Conservation (phyloP, 2,797 vertebrate genomes). For the Calcarius lapponicus region DNA sequence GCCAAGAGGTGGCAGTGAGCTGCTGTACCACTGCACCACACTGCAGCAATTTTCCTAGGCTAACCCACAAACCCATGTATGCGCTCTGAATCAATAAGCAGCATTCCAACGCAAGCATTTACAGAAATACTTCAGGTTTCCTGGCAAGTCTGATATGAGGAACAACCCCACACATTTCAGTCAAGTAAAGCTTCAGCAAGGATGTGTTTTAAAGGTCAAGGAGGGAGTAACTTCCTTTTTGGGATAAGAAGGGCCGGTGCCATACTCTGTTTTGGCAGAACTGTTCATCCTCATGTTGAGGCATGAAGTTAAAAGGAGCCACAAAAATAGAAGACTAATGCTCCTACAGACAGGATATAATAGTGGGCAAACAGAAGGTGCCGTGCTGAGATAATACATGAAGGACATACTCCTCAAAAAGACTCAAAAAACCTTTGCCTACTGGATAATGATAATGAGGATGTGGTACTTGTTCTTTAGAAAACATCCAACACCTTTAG, state of each 20-base stretch:
- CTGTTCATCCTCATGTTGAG: neutral
- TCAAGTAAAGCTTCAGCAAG: neutral
- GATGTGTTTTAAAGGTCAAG: slow-evolving; percentile 1
- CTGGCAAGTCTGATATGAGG: neutral
- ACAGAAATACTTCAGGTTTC: neutral
- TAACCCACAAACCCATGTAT: neutral
- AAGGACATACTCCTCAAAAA: neutral
- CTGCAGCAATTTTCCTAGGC: slow-evolving; percentile 49
- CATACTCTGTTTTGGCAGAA: neutral
- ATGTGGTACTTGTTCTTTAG: neutral
- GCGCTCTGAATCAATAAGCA: slow-evolving; percentile 31
- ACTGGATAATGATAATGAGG: neutral
- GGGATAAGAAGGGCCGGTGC: neutral
- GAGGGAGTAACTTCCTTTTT: neutral
- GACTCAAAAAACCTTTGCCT: neutral
- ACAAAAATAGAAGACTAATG: neutral
- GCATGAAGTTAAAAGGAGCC: neutral
- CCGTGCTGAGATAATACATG: neutral
- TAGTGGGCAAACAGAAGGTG: neutral
- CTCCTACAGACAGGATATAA: neutral
- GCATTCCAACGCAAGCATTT: neutral
- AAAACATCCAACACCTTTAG: neutral
- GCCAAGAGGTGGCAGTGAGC: slow-evolving; percentile 47
- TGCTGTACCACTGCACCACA: slow-evolving; percentile 48
- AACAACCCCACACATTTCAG: neutral